Percentiles rank a stretch among this genome's conserved stretches.
These are phyloP conservation scores for Condylostylus longicornis DNA, from an alignment of 1,140 invertebrate species.

Conservation along the genomic window DNA sequence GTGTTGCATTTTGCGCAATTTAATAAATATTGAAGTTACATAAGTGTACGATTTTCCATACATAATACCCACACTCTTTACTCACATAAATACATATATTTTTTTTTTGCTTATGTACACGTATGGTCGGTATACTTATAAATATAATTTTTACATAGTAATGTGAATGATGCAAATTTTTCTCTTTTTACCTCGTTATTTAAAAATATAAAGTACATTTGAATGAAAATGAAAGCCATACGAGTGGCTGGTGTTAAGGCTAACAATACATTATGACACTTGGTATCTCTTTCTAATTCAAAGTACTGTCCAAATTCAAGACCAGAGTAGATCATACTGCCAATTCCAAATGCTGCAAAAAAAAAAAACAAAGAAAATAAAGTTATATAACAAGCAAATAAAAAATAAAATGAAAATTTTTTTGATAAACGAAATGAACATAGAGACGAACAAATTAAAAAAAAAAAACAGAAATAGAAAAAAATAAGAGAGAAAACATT, in stretches of 20 bases:
- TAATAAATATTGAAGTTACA: neutral
- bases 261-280: constrained; percentile 74
- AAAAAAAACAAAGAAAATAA: constrained; percentile 3
- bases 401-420: too few relatives aligned
- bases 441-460: too few relatives aligned
- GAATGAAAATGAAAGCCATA: constrained; percentile 87
- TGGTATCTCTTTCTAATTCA: constrained; percentile 66
- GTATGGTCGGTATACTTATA: too few relatives aligned
- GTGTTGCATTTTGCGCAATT: too few relatives aligned
- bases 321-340: constrained; percentile 88
- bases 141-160: neutral
- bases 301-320: constrained; percentile 88
- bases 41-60: neutral
- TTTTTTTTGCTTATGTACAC: too few relatives aligned
- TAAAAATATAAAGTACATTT: constrained; percentile 93
- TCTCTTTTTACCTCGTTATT: constrained; percentile 65
- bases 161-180: neutral
- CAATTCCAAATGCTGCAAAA: constrained; percentile 73
- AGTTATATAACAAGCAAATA: too few relatives aligned
- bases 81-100: neutral
- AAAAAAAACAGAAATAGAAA: too few relatives aligned
- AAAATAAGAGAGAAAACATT: too few relatives aligned
- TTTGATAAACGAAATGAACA: too few relatives aligned
- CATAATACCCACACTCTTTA: neutral
- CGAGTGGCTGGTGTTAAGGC: constrained; percentile 72